Base-by-base conservation (phyloP, 2,113 vertebrate genomes). In the Pseudopipra pipra region DNA sequence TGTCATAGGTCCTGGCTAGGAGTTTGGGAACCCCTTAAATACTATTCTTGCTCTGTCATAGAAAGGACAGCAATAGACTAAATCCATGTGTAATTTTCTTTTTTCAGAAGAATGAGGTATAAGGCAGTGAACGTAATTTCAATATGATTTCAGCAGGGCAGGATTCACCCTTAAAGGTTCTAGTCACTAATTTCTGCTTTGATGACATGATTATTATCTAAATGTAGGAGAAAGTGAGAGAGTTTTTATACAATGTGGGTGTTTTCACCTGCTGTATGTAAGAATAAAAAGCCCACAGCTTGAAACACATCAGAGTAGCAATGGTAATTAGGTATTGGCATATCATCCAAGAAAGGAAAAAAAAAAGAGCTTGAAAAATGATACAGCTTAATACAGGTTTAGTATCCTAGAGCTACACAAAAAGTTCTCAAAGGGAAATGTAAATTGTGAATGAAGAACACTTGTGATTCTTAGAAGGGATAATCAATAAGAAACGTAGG, bases 141-240 rank as follows among this genome's bases (percentile, higher is more conserved):
- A 61, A 17, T 81, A 58, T 89, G 14, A 77, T 74, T 88, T 91
- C 85, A 77, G 24, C 7, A n/a, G 75, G 75, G 55, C 65, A 90
- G 22, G 51, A 93, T 90, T 46, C 63, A 87, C 71, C 49, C 79
- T 74, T 70, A 90, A 87, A 85, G 33, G 14, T 89, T 90, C 24
- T 89, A 78, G 63, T 85, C 37, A 82, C 84, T 93, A 92, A 63
- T 37, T 91, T 87, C 70, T 93, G n/a, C 83, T 89, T 95, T 89
- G 83, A 85, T 89, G 44, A 89, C 54, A 94, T 82, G 54, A 87
- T 92, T 95, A 81, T 83, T 94, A 91, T 93, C 96, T 92, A 93
- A 96, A 94, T 59, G 89, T 75, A 95, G 71, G 49, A 79, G 77
- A 93, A 90, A 94, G 47, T 47, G 74, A 61, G 63, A 84, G 56